Evolutionary conservation across 1,140 invertebrate genomes (phyloP).

Genomic region (Drosophila athabasca): DNA sequence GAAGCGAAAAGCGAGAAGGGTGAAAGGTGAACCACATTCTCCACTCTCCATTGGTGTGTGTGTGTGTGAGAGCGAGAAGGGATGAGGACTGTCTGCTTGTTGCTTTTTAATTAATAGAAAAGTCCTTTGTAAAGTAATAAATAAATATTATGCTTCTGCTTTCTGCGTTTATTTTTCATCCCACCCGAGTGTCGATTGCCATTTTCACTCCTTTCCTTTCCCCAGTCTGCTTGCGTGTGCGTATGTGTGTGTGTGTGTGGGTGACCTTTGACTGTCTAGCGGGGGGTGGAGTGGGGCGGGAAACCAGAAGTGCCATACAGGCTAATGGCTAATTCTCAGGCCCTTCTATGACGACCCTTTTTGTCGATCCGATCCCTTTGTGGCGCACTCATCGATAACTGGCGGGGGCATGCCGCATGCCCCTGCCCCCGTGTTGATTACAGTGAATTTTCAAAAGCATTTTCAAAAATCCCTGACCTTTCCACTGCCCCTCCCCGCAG

Average conservation of each 20-base stretch:
- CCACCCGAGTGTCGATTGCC: constrained; percentile 46
- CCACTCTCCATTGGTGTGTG: constrained; percentile 8
- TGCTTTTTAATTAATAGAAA: constrained; percentile 84
- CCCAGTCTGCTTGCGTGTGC: background rate
- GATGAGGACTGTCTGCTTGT: constrained; percentile 56
- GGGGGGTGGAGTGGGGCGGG: background rate
- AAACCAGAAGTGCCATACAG: too few relatives aligned
- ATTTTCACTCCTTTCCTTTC: constrained; percentile 3
- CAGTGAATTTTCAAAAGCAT: constrained; percentile 45
- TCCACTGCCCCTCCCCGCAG: constrained; percentile 13
- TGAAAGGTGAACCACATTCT: constrained; percentile 16
- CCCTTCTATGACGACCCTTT: too few relatives aligned
- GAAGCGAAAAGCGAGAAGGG: background rate
- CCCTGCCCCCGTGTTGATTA: constrained; percentile 19
- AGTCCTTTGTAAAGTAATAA: constrained; percentile 84
- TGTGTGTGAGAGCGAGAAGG: background rate
- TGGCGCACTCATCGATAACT: constrained; percentile 28
- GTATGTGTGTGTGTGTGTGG: too few relatives aligned
- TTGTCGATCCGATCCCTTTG: constrained; percentile 16
- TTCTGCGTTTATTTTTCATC: constrained; percentile 63
- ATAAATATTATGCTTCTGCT: constrained; percentile 83
- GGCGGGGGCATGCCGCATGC: constrained; percentile 17
- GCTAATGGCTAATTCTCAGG: constrained; percentile 32
- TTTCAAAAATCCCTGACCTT: constrained; percentile 12
- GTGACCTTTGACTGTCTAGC: constrained; percentile 49